These are phyloP conservation scores for Drosophila colorata DNA, from an alignment of 2,888 invertebrate genomes.

Conservation along the genomic window DNA sequence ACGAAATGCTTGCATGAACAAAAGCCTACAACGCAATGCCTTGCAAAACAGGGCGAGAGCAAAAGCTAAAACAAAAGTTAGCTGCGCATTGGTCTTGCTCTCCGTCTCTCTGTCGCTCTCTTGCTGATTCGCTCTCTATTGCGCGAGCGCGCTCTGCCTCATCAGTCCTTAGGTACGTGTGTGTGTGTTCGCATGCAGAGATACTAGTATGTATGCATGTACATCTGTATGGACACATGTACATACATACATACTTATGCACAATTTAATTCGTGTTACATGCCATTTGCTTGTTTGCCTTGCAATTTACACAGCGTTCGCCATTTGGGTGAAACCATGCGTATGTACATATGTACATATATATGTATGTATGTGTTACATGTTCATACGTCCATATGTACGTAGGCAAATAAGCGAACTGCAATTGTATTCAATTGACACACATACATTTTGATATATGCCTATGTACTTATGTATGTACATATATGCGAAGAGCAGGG, in stretches of 20 bases:
- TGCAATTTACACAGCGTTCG: slow-evolving; percentile 48
- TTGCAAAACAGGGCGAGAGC: slow-evolving; percentile 24
- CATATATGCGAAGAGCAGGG: neutral
- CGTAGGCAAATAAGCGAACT: slow-evolving; percentile 19
- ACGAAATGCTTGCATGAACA: slow-evolving; percentile 50
- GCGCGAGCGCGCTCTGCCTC: slow-evolving; percentile 9
- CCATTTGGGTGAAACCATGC: slow-evolving; percentile 52
- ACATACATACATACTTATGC: slow-evolving; percentile 20
- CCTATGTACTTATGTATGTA: neutral
- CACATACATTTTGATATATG: slow-evolving; percentile 42
- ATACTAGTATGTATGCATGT: neutral
- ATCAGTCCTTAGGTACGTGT: slow-evolving; percentile 6
- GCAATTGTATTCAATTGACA: slow-evolving; percentile 71
- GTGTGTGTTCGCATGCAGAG: slow-evolving; percentile 3
- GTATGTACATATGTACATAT: slow-evolving; percentile 6
- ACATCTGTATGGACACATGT: slow-evolving; percentile 12
- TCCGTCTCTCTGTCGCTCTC: slow-evolving; percentile 12
- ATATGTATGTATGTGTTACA: slow-evolving; percentile 5
- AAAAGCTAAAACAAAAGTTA: slow-evolving; percentile 56
- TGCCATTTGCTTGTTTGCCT: slow-evolving; percentile 56
- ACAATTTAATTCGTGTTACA: slow-evolving; percentile 70
- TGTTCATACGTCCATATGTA: slow-evolving; percentile 1
- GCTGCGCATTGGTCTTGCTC: slow-evolving; percentile 54
- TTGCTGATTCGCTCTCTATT: neutral
- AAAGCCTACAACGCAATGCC: slow-evolving; percentile 59